Conservation (phyloP, 2,888 invertebrate genomes). For the Synergus gifuensis region DNA sequence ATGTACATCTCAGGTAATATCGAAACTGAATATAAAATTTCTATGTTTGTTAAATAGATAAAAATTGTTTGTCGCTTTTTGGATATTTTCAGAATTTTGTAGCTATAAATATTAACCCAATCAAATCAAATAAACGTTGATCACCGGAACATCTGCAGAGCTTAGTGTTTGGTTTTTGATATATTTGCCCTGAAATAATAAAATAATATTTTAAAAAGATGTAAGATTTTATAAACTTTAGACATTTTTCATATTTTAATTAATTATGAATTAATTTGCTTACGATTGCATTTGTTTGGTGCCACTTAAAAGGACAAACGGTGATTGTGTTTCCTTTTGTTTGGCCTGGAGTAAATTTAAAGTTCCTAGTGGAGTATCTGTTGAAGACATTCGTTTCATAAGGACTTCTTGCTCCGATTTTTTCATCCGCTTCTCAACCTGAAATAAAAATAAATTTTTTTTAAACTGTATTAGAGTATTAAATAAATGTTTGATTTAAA, state of each 20-base stretch:
- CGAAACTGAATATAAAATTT: too few relatives aligned
- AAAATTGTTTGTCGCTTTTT: too few relatives aligned
- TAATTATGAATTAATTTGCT: constrained; percentile 53
- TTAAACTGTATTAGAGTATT: background rate
- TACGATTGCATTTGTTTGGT: constrained; percentile 84
- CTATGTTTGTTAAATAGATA: too few relatives aligned
- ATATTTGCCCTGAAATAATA: constrained; percentile 75
- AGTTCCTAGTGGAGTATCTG: constrained; percentile 97
- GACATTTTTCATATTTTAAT: background rate
- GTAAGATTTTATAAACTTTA: background rate
- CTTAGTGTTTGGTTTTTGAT: constrained; percentile 76
- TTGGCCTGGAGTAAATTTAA: constrained; percentile 96
- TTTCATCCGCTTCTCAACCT: constrained; percentile 95
- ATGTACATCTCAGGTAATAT: too few relatives aligned
- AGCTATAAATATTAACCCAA: background rate
- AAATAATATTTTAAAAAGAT: constrained; percentile 42
- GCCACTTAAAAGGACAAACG: constrained; percentile 95
- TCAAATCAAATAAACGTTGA: too few relatives aligned
- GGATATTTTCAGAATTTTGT: background rate
- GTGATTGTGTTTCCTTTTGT: constrained; percentile 95
- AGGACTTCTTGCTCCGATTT: constrained; percentile 96
- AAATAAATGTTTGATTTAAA: too few relatives aligned
- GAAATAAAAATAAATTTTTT: constrained; percentile 11
- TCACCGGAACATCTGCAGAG: background rate
- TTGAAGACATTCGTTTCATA: constrained; percentile 98